Base-by-base conservation (phyloP, 2,888 invertebrate species). In the Julus scanicus region DNA sequence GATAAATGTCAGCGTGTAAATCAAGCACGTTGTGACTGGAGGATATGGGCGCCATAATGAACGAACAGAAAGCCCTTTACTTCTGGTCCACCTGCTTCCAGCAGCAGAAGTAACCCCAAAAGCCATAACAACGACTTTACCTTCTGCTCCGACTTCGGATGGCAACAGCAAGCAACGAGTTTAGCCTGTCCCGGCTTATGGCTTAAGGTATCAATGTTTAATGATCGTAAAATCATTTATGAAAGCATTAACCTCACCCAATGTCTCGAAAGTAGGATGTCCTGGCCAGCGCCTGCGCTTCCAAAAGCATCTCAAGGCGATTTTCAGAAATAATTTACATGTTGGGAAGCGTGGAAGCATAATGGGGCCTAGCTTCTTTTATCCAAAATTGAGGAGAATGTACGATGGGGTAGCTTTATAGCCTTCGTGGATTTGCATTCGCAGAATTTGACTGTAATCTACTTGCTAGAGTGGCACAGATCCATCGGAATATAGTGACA, bases 191-290 rank as follows among this genome's bases (percentile, higher is more conserved):
- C 80, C 29, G 80, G 80, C 9, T 80, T 37, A 9, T 15, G 37
- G 80, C 80, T 80, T 37, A 37, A 80, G 80, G 80, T 80, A 80
- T 80, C 80, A 80, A 80, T 80, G 80, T 80, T 80, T 80, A 80
- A 80, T 80, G 80, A 80, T 80, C 80, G 80, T 80, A 80, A 80
- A 80, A 80, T 20, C 80, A 80, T 80, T 80, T 80, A 80, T 80
- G 80, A 80, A 80, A 37, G 37, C 37, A 80, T 80, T 80, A 80
- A 80, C 80, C 80, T 80, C 80, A 37, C 80, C 80, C 80, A 37
- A 29, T 37, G 80, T 80, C 80, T 80, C 80, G 37, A 80, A 80
- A 13, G 37, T 37, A 5, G 37, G 37, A 80, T 37, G 80, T 13
- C 80, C 80, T 15, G 80, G 80, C 13, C 53, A 53, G 17, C 15